These are phyloP conservation scores for Drosophila vallismaia DNA, from an alignment of 2,888 invertebrate species.

Conservation along the genomic window DNA sequence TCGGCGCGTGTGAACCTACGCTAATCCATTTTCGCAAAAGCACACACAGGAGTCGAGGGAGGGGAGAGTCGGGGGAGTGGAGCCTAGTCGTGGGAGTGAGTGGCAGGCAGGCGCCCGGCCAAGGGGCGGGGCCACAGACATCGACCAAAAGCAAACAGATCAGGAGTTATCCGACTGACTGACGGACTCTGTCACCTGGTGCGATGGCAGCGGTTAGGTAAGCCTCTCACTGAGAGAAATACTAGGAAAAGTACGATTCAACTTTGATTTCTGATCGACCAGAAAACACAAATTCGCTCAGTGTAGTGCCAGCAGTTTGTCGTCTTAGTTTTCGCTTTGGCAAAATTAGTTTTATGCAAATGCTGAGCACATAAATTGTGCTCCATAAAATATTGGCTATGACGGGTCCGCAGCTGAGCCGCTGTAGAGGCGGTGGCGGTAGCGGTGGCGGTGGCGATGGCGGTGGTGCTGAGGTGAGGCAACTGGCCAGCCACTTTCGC, in stretches of 20 bases:
- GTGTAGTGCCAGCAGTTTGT: slow-evolving; percentile 32
- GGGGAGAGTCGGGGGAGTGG: not conserved
- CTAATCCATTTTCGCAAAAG: slow-evolving; percentile 75
- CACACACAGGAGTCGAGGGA: slow-evolving; percentile 19
- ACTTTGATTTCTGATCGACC: no score
- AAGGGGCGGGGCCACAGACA: slow-evolving; percentile 26
- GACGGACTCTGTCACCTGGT: slow-evolving; percentile 36
- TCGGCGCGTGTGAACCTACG: slow-evolving; percentile 76
- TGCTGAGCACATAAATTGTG: slow-evolving; percentile 75
- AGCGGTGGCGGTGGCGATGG: not conserved
- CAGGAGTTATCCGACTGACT: slow-evolving; percentile 62
- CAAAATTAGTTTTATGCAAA: slow-evolving; percentile 76
- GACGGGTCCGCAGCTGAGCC: slow-evolving; percentile 21
- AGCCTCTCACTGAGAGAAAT: slow-evolving; percentile 26
- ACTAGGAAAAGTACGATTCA: not conserved
- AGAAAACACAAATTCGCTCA: not conserved
- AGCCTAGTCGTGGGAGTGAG: not conserved
- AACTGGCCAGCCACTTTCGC: slow-evolving; percentile 67
- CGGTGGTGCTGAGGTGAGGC: slow-evolving; percentile 14
- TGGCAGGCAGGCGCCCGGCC: no score
- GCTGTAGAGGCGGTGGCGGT: not conserved
- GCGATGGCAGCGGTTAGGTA: slow-evolving; percentile 62
- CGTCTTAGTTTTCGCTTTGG: slow-evolving; percentile 51
- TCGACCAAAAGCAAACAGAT: slow-evolving; percentile 72
- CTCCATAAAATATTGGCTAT: slow-evolving; percentile 57